These are phyloP conservation scores for Dasyurus viverrinus DNA, from an alignment of 2,113 vertebrate genomes.

Conservation along the genomic window DNA sequence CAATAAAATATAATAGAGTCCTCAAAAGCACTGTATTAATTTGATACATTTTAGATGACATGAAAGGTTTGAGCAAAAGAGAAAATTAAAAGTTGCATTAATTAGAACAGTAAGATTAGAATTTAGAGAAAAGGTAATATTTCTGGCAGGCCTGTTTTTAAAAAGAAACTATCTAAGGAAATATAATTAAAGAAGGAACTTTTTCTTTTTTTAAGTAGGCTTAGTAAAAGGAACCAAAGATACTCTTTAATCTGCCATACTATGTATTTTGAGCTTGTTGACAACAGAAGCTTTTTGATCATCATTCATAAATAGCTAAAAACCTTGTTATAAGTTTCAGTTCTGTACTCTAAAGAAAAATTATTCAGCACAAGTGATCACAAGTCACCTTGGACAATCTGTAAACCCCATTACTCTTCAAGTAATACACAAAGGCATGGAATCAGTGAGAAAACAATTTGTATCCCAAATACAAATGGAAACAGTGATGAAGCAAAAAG, in stretches of 20 bases:
- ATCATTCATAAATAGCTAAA: conserved; percentile 62
- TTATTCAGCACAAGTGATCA: conserved; percentile 51
- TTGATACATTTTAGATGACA: conserved; percentile 75
- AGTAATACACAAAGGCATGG: conserved; percentile 51
- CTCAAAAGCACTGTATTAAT: conserved; percentile 71
- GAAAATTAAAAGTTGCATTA: conserved; percentile 66
- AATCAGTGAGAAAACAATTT: conserved; percentile 63
- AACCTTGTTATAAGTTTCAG: conserved; percentile 60
- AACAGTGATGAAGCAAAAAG: conserved; percentile 62
- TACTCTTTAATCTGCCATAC: conserved; percentile 53
- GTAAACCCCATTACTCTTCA: conserved; percentile 12
- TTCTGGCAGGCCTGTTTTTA: conserved; percentile 73
- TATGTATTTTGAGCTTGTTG: conserved; percentile 70
- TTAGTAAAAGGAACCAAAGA: conserved; percentile 70
- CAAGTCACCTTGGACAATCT: conserved; percentile 60
- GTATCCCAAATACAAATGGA: conserved; percentile 63
- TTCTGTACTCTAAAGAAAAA: conserved; percentile 51
- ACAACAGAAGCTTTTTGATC: conserved; percentile 80
- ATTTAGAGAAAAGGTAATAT: conserved; percentile 64
- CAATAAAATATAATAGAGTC: conserved; percentile 43
- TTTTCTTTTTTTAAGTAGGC: conserved; percentile 58
- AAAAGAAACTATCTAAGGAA: conserved; percentile 78
- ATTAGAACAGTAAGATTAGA: conserved; percentile 54
- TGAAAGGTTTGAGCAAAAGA: conserved; percentile 68
- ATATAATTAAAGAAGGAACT: conserved; percentile 73